Evolutionary conservation across 37 sponge, comb jelly and placozoan species (phyloP).

Genomic region (Hormiphora californensis): DNA sequence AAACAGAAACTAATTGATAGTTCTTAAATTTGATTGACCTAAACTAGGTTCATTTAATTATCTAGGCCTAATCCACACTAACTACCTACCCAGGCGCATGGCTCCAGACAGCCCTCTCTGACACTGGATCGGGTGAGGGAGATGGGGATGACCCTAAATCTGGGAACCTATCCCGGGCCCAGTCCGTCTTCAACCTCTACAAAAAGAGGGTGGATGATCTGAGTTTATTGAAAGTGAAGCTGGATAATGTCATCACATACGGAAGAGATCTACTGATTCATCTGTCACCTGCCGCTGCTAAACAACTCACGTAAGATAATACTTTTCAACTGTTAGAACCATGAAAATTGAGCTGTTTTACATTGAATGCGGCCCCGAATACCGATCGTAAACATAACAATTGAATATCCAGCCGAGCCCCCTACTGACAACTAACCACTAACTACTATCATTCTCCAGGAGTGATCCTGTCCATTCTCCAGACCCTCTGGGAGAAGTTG

Average conservation of each 20-base stretch:
- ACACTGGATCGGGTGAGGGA: background rate
- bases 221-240: constrained; percentile 27
- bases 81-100: constrained; percentile 3
- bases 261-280: constrained; percentile 34
- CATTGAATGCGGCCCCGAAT: too few relatives aligned
- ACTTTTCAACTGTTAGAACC: background rate
- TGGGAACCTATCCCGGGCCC: background rate
- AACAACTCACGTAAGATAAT: constrained; percentile 14
- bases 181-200: background rate
- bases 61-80: background rate
- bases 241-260: constrained; percentile 17
- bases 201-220: background rate
- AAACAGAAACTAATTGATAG: background rate
- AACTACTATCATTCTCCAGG: too few relatives aligned
- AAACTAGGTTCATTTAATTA: background rate
- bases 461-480: constrained; percentile 27
- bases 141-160: too few relatives aligned
- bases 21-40: background rate
- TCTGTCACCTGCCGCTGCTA: constrained; percentile 4
- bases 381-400: too few relatives aligned
- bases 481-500: constrained; percentile 35
- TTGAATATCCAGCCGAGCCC: too few relatives aligned
- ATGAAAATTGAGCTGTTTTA: background rate
- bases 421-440: too few relatives aligned
- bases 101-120: background rate